Conservation (phyloP, 2,113 vertebrate genomes). For the Scomber japonicus region DNA sequence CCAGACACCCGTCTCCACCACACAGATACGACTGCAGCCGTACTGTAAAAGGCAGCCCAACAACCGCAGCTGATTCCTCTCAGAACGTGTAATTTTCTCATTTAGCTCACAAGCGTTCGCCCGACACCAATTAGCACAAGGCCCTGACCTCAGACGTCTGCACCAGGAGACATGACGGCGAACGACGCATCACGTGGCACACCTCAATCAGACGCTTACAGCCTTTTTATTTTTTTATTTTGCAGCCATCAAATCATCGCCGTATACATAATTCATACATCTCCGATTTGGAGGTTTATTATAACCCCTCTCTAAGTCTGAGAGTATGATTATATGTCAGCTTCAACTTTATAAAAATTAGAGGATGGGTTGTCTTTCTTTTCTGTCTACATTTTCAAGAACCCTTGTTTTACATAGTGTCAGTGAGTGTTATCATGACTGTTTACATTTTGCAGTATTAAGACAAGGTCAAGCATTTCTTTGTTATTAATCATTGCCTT, state of each 20-base stretch:
- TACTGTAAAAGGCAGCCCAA: slow-evolving; percentile 68
- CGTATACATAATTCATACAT: slow-evolving; percentile 88
- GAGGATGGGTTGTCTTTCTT: slow-evolving; percentile 39
- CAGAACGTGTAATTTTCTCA: slow-evolving; percentile 87
- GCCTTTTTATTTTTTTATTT: slow-evolving; percentile 65
- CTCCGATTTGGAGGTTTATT: slow-evolving; percentile 81
- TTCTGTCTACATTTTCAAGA: slow-evolving; percentile 46
- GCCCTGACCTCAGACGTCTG: slow-evolving; percentile 82
- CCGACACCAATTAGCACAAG: slow-evolving; percentile 85
- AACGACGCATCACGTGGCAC: slow-evolving; percentile 60
- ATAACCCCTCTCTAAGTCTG: slow-evolving; percentile 78
- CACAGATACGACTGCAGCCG: slow-evolving; percentile 65
- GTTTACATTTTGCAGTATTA: background rate
- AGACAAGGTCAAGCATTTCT: slow-evolving; percentile 9
- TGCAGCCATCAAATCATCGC: slow-evolving; percentile 84
- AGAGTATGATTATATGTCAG: slow-evolving; percentile 81
- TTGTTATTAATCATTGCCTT: background rate
- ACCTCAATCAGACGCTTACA: slow-evolving; percentile 81
- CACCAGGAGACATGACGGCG: slow-evolving; percentile 55
- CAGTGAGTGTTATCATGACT: slow-evolving; percentile 13
- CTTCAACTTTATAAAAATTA: slow-evolving; percentile 78
- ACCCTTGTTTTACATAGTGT: slow-evolving; percentile 40
- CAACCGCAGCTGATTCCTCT: slow-evolving; percentile 83
- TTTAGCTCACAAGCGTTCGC: slow-evolving; percentile 83
- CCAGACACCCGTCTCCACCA: slow-evolving; percentile 63